Base-by-base conservation (phyloP, 2,797 vertebrate genomes). In the Lutjanus argentimaculatus region DNA sequence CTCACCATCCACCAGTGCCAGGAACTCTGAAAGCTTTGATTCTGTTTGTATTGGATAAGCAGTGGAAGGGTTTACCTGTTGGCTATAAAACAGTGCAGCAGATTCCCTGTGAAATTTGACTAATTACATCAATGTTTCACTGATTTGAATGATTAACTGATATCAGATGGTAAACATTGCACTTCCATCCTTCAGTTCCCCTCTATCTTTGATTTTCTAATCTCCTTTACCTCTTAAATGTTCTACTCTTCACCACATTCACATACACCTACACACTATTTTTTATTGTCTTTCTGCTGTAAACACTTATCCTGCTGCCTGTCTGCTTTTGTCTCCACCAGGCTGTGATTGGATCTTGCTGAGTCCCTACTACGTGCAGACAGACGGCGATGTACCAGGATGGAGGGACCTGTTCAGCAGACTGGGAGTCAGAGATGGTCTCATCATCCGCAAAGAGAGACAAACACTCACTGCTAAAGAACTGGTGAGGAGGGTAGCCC, bases 321-420 rank as follows among this genome's bases (percentile, higher is more conserved):
- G 58, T 73, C 14, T 53, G 8, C 40, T 12, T n/a, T 30, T 61
- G 36, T 7, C 30, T 67, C 43, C 66, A 21, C 63, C 87, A 97
- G 96, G 96, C 79, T 94, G 83, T 48, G 94, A 96, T 6, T 97
- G 96, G 96, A 76, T 94, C 52, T 58, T 96, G 87, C 83, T 96
- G 85, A 93, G 95, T 72, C 79, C 92, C 17, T 92, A 94, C 74
- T 96, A 97, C 13, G 87, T 96, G 72, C 45, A 86, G 85, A 92
- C 92, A 4, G 95, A 96, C 17, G 8, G 49, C 1, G 95, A 97
- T 46, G 69, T 93, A 17, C 86, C 71, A 15, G 95, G 95, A 53
- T 96, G 96, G 96, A 94, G 93, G 40, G 93, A 94, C 61, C 85
- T 96, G 67, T 93, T 97, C 86, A 79, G 64, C 71, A 78, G 73